Evolutionary conservation across 2,888 invertebrate genomes (phyloP).

Genomic region (Sesia bembeciformis): DNA sequence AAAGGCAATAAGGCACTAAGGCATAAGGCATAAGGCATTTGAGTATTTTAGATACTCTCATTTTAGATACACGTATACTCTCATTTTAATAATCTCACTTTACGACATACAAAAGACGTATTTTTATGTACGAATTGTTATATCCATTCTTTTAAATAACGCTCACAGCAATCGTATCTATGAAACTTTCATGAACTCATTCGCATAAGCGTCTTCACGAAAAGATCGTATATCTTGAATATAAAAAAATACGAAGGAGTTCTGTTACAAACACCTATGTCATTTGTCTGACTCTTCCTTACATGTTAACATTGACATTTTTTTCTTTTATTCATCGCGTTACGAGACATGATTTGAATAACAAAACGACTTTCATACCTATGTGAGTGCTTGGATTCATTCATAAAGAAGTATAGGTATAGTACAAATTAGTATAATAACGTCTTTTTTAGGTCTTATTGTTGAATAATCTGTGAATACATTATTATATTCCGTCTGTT

Average conservation of each 20-base stretch:
- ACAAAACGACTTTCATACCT: background rate
- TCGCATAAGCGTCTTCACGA: conserved; percentile 1
- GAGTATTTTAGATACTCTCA: too few relatives aligned
- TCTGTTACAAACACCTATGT: conserved; percentile 7
- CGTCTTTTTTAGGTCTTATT: too few relatives aligned
- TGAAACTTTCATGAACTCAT: background rate
- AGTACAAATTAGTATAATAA: background rate
- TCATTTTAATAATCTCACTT: too few relatives aligned
- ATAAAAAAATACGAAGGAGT: conserved; percentile 8
- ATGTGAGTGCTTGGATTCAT: background rate
- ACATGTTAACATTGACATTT: conserved; percentile 9
- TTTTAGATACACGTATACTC: too few relatives aligned
- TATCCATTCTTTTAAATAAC: background rate
- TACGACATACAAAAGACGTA: background rate
- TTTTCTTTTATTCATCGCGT: conserved; percentile 5
- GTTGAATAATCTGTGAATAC: too few relatives aligned
- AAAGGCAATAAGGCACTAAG: too few relatives aligned
- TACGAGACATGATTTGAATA: conserved; percentile 1
- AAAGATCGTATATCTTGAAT: conserved; percentile 6
- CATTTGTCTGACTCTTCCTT: conserved; percentile 10
- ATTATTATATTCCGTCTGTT: too few relatives aligned
- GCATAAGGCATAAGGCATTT: too few relatives aligned
- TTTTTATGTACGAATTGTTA: background rate
- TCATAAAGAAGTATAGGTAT: background rate
- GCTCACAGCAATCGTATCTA: background rate